Conservation (phyloP, 1,140 invertebrate genomes). For the Branchinecta lindahli region DNA sequence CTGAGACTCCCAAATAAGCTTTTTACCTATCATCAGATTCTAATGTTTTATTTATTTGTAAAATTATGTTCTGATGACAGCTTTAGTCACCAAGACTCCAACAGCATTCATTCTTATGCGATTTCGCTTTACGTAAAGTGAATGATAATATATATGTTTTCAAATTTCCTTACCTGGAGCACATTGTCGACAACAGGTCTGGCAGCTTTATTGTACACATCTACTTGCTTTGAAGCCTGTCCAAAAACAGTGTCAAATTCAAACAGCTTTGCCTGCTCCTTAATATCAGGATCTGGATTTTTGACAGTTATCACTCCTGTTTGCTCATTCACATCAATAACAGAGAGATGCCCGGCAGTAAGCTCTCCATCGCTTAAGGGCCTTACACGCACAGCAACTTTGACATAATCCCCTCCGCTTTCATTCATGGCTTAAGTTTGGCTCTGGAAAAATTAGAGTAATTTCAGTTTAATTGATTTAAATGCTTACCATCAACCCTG, state of each 20-base stretch:
- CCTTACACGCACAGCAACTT: conserved; percentile 71
- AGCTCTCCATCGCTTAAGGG: conserved; percentile 68
- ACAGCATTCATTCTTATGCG: too few relatives aligned
- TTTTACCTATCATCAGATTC: too few relatives aligned
- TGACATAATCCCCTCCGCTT: conserved; percentile 30
- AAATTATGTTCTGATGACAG: too few relatives aligned
- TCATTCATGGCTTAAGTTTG: not conserved
- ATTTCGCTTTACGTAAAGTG: too few relatives aligned
- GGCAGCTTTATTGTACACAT: conserved; percentile 56
- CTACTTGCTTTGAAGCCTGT: conserved; percentile 35
- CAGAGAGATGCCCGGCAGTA: conserved; percentile 45
- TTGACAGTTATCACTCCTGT: conserved; percentile 56
- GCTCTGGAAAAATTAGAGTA: too few relatives aligned
- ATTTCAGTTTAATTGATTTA: too few relatives aligned
- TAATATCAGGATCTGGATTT: conserved; percentile 41
- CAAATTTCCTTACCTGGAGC: conserved; percentile 25
- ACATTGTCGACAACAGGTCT: conserved; percentile 56
- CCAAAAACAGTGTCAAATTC: conserved; percentile 46
- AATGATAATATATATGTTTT: too few relatives aligned
- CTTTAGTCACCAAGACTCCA: too few relatives aligned
- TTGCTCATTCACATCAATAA: conserved; percentile 55
- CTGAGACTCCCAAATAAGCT: too few relatives aligned
- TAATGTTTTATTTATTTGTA: too few relatives aligned
- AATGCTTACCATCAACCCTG: too few relatives aligned
- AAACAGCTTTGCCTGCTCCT: conserved; percentile 55